Evolutionary conservation across 2,113 vertebrate species (phyloP).

Genomic region (Mus spicilegus): DNA sequence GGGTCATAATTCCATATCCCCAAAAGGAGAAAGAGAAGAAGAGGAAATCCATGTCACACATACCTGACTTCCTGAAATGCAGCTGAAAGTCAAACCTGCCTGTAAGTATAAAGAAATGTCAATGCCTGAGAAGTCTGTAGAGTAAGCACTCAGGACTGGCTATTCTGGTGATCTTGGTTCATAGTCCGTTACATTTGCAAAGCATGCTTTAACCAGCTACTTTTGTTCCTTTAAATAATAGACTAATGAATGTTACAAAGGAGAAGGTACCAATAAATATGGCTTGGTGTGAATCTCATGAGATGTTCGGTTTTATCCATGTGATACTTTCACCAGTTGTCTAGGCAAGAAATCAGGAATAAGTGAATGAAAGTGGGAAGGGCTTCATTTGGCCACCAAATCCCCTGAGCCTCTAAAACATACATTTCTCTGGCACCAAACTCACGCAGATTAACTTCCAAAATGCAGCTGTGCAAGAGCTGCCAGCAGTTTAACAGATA

Average conservation of each 20-base stretch:
- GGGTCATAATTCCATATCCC: not conserved
- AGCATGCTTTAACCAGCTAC: not conserved
- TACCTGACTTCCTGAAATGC: not conserved
- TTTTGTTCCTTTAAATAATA: not conserved
- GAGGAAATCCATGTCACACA: not conserved
- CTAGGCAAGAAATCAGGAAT: not conserved
- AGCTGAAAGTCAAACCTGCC: not conserved
- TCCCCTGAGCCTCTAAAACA: not conserved
- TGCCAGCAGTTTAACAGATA: not conserved
- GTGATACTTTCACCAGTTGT: not conserved
- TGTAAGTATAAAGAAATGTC: not conserved
- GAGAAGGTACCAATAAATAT: not conserved
- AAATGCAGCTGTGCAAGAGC: not conserved
- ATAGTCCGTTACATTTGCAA: not conserved
- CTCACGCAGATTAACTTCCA: not conserved
- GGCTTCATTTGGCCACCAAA: not conserved
- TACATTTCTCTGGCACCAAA: not conserved
- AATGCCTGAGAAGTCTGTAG: not conserved
- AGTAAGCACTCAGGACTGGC: not conserved
- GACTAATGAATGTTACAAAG: not conserved
- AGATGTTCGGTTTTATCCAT: not conserved
- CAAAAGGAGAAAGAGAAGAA: not conserved
- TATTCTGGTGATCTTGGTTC: not conserved
- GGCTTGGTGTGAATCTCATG: not conserved
- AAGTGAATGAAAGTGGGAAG: not conserved